phyloP scores from a whole-genome alignment of 2,113 vertebrate genomes.

The Sapajus apella region DNA sequence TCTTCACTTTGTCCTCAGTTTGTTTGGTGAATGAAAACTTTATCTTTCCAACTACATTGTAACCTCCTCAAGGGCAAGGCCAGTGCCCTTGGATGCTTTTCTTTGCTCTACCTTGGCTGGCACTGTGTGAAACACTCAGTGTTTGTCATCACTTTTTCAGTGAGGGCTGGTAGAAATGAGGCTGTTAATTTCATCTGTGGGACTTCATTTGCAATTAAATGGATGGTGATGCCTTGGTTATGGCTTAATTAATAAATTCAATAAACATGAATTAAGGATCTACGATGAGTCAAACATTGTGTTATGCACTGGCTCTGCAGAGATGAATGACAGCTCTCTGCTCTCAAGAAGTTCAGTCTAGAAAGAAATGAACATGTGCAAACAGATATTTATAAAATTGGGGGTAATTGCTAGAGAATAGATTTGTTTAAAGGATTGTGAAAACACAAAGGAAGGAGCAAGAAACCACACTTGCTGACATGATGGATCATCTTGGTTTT shows the following conservation, averaged over 20 bases:
- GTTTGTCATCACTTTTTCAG: conserved; percentile 55
- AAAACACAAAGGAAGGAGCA: conserved; percentile 52
- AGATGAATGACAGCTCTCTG: conserved; percentile 62
- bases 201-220: conserved; percentile 79
- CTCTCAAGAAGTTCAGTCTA: conserved; percentile 47
- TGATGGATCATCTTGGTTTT: conserved; percentile 39
- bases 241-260: conserved; percentile 79
- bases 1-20: not conserved
- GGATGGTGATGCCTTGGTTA: conserved; percentile 68
- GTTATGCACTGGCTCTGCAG: conserved; percentile 19
- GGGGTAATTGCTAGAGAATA: conserved; percentile 47
- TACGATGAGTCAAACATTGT: conserved; percentile 63
- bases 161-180: conserved; percentile 58
- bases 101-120: not conserved
- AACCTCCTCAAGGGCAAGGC: conserved; percentile 27
- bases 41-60: not conserved
- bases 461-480: not conserved
- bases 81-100: not conserved
- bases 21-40: not conserved
- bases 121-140: not conserved
- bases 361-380: not conserved
- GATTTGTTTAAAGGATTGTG: conserved; percentile 53
- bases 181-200: conserved; percentile 72
- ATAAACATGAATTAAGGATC: conserved; percentile 75
- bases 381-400: conserved; percentile 41